These are phyloP conservation scores for Lycopodina hypogea DNA, from an alignment of 37 sponge, comb jelly and placozoan species.

Conservation along the genomic window DNA sequence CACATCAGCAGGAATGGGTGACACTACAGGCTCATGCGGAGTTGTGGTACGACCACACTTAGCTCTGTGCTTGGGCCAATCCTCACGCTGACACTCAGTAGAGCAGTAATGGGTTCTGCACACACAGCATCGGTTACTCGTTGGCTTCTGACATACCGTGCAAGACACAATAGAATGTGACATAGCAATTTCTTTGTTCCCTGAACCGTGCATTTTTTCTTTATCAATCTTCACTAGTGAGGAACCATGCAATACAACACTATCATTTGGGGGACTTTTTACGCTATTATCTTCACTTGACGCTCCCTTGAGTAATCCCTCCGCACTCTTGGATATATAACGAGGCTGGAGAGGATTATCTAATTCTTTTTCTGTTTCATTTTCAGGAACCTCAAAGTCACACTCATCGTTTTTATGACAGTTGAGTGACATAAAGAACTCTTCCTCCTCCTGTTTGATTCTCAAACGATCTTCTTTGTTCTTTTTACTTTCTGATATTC, in stretches of 20 bases:
- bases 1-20: neutral
- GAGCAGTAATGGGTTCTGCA: constrained; percentile 71
- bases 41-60: constrained; percentile 11
- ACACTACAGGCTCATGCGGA: neutral
- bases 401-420: constrained; percentile 1
- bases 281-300: neutral
- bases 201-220: too few species aligned
- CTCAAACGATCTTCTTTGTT: constrained; percentile 20
- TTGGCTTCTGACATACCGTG: constrained; percentile 28
- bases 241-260: too few species aligned
- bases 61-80: constrained; percentile 57
- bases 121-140: constrained; percentile 27
- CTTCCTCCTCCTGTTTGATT: constrained; percentile 13
- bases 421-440: constrained; percentile 39
- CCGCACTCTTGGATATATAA: constrained; percentile 8
- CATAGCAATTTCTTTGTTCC: too few species aligned
- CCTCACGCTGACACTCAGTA: constrained; percentile 42
- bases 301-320: too few species aligned
- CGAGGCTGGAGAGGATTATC: constrained; percentile 16
- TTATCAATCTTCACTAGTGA: too few species aligned
- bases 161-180: neutral
- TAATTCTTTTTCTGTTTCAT: constrained; percentile 6
- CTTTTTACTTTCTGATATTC: constrained; percentile 28
- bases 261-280: too few species aligned
- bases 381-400: neutral